Conservation (phyloP, 2,888 invertebrate genomes). For the Germaria angustata region DNA sequence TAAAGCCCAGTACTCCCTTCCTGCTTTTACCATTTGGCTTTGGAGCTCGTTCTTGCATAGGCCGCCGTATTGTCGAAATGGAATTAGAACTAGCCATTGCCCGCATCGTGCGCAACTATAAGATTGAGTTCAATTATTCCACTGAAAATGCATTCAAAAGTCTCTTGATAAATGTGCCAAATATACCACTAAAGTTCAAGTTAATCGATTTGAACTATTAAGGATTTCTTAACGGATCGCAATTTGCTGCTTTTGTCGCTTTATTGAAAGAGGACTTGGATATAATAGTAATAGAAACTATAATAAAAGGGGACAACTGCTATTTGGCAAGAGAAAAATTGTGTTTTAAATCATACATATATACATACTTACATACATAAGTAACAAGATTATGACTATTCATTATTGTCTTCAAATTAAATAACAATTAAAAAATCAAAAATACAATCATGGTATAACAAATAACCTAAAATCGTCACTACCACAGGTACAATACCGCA, state of each 20-base stretch:
- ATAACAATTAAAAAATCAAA: too few species aligned
- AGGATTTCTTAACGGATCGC: not conserved
- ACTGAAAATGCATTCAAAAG: constrained; percentile 74
- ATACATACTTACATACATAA: too few species aligned
- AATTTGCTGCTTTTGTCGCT: not conserved
- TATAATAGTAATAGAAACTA: not conserved
- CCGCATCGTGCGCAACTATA: constrained; percentile 79
- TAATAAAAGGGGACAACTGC: too few species aligned
- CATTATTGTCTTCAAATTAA: too few species aligned
- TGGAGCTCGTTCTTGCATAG: constrained; percentile 85
- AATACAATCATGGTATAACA: too few species aligned
- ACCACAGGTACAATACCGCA: too few species aligned
- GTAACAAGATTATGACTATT: too few species aligned
- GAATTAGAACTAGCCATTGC: constrained; percentile 82
- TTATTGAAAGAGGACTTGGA: not conserved
- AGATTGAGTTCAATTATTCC: constrained; percentile 75
- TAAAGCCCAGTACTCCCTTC: constrained; percentile 77
- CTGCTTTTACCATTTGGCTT: constrained; percentile 84
- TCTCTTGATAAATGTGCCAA: constrained; percentile 75
- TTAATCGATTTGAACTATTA: constrained; percentile 71
- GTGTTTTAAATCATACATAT: too few species aligned
- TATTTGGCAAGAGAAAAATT: too few species aligned
- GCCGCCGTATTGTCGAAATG: constrained; percentile 87
- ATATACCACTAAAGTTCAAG: constrained; percentile 78
- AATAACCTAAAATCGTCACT: too few species aligned